Evolutionary conservation across 1,140 invertebrate species (phyloP).

Genomic region (Ips typographus): DNA sequence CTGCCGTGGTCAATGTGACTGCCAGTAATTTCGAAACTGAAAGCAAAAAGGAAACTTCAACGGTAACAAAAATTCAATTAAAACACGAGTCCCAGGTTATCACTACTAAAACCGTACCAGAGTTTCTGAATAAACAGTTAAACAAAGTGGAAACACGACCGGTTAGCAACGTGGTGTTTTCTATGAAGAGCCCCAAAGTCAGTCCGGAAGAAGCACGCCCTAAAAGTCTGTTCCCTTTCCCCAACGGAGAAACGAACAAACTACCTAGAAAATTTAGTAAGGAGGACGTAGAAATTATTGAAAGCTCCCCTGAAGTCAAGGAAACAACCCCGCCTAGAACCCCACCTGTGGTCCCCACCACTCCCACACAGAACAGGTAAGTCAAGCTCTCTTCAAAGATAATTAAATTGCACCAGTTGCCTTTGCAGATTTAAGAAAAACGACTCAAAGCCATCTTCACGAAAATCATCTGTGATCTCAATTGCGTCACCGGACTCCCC

Average conservation of each 20-base stretch:
- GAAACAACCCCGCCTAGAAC: conserved; percentile 41
- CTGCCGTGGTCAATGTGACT: conserved; percentile 46
- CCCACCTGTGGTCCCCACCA: conserved; percentile 33
- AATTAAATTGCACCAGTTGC: not conserved
- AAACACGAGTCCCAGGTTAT: conserved; percentile 43
- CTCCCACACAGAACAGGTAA: conserved; percentile 35
- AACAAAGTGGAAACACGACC: conserved; percentile 66
- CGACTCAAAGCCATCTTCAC: conserved; percentile 28
- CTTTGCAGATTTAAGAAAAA: conserved; percentile 27
- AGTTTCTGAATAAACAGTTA: conserved; percentile 70
- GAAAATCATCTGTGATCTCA: conserved; percentile 38
- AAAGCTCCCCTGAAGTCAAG: conserved; percentile 47
- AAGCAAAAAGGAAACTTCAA: conserved; percentile 19
- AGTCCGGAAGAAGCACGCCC: conserved; percentile 36
- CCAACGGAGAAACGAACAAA: conserved; percentile 5
- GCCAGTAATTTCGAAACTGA: conserved; percentile 28
- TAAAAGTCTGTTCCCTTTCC: conserved; percentile 38
- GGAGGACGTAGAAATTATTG: conserved; percentile 56
- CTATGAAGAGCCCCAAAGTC: conserved; percentile 52
- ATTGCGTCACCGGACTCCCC: conserved; percentile 30
- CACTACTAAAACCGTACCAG: conserved; percentile 58
- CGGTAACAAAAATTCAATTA: conserved; percentile 19
- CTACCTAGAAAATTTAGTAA: conserved; percentile 53
- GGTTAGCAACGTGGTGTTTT: conserved; percentile 61
- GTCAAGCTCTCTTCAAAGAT: not conserved